Base-by-base conservation (phyloP, 2,797 vertebrate species). In the Phrynocephalus vlangalii region DNA sequence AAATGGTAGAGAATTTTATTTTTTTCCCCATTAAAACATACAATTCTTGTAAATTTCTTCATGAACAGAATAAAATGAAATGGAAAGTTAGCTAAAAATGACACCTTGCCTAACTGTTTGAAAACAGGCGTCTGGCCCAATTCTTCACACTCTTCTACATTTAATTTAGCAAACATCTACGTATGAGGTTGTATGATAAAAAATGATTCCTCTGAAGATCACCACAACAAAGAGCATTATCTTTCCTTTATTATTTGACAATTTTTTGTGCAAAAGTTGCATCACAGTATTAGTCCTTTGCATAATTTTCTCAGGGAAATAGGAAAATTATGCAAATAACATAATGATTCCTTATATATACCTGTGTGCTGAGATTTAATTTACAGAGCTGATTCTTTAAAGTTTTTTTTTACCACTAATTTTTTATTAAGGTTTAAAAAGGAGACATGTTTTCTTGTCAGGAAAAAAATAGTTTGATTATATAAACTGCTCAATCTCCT, bases 401-500 rank as follows among this genome's bases (percentile, higher is more conserved):
- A 84, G 33, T 33, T 33, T 7, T 6, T 3, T 6, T 6, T 5
- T 1, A 85, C n/a, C 88, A 82, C 89, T 79, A 70, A 6, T 5
- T 3, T 88, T 10, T 0, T 48, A 76, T 79, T 50, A 8, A 66
- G 56, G 87, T 44, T 44, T 8, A 1, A 18, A 33, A 9, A 63
- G 73, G 7, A 0, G 70, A 83, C 86, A 6, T 90, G 1, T 18
- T 88, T 1, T 0, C 70, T 68, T 85, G 8, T 80, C 26, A 83
- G 16, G 6, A 20, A 82, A 20, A 82, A 88, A 56, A 1, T 70
- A 38, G 81, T 20, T 38, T 81, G 1, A 44, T 87, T 92, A 15
- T 33, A 48, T 44, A 30, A 80, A 24, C 0, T 0, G 9, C 80
- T 44, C 1, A 38, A 9, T 79, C 70, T 67, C 22, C 48, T 68